Evolutionary conservation across 2,113 vertebrate species (phyloP).

Genomic region (Pelodiscus sinensis): DNA sequence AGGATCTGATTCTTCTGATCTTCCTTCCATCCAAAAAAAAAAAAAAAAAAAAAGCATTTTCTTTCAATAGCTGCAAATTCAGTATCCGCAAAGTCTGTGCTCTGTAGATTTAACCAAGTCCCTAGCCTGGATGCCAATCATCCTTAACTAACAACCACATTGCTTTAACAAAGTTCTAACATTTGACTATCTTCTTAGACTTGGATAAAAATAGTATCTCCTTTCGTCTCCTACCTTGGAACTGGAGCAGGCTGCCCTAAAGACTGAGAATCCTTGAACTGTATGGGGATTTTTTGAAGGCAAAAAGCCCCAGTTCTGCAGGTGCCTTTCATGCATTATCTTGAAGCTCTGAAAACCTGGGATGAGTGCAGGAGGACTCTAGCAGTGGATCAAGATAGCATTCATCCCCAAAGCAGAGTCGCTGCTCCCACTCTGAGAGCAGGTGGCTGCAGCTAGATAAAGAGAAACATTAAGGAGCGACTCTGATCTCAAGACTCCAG

Average conservation of each 20-base stretch:
- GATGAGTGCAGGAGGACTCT: not conserved
- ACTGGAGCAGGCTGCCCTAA: not conserved
- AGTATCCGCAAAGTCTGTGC: not conserved
- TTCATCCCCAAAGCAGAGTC: not conserved
- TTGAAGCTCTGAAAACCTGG: not conserved
- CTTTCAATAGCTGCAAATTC: not conserved
- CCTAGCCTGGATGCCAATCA: not conserved
- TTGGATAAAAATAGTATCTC: not conserved
- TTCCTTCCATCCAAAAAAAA: too few species aligned
- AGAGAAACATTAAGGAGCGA: not conserved
- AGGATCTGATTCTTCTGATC: not conserved
- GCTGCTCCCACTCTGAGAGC: not conserved
- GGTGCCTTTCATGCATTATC: not conserved
- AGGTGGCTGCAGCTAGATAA: not conserved
- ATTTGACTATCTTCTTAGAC: not conserved
- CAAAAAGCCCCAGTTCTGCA: not conserved
- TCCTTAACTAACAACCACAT: not conserved
- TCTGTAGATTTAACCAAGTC: not conserved
- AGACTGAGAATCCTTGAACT: not conserved
- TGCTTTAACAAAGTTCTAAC: not conserved
- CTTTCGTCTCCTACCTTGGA: not conserved
- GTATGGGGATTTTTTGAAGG: not conserved
- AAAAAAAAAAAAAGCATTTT: not conserved
- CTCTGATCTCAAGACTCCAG: not conserved
- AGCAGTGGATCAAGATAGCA: not conserved